Percentiles rank a stretch among this genome's conserved stretches.
These are phyloP conservation scores for Myotis vivesi DNA, from an alignment of 2,797 vertebrate genomes.

Conservation along the genomic window DNA sequence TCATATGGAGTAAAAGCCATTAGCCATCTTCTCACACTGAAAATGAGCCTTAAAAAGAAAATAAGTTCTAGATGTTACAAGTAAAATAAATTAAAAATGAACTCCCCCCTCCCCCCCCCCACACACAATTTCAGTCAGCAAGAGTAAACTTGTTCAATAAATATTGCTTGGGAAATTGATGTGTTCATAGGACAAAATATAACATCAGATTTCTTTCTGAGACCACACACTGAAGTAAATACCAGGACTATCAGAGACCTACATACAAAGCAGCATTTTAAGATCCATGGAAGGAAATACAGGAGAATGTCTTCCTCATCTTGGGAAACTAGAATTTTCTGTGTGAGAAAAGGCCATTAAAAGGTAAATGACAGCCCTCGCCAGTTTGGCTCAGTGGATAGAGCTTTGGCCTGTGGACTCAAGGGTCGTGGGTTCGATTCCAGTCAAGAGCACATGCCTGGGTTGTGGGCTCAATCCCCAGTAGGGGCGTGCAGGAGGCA, in stretches of 20 bases:
- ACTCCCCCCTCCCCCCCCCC: too few relatives aligned
- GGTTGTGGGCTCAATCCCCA: too few relatives aligned
- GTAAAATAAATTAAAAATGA: background rate
- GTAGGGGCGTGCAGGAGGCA: too few relatives aligned
- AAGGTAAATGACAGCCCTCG: background rate
- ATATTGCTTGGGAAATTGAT: background rate
- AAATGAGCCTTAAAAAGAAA: constrained; percentile 2
- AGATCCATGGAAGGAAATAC: background rate
- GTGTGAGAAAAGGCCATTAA: background rate
- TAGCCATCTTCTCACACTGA: background rate
- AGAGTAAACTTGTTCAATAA: background rate
- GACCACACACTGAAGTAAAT: background rate
- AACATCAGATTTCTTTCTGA: background rate
- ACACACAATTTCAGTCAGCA: background rate
- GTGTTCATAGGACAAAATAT: background rate
- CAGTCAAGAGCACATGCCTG: too few relatives aligned
- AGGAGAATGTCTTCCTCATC: background rate
- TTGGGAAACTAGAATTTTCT: constrained; percentile 17
- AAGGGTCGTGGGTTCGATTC: too few relatives aligned
- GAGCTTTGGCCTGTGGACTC: too few relatives aligned
- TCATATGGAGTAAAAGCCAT: background rate
- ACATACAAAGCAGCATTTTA: background rate
- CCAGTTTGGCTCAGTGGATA: too few relatives aligned
- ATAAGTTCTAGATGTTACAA: background rate
- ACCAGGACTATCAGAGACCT: background rate